phyloP scores from a whole-genome alignment of 2,888 invertebrate genomes.

The Eudemis profundana region DNA sequence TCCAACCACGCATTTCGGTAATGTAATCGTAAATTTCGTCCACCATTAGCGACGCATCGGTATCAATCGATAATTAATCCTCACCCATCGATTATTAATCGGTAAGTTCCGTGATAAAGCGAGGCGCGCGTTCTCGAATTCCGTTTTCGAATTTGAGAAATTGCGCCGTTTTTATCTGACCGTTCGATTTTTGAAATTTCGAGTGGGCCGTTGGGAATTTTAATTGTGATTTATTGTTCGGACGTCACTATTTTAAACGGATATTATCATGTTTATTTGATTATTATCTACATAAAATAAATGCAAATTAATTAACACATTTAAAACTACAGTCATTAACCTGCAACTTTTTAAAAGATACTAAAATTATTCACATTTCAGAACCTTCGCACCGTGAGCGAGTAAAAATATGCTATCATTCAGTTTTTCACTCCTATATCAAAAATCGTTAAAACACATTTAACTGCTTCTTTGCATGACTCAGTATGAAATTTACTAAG shows the following conservation, averaged over 20 bases:
- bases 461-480: no score
- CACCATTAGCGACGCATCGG: slow-evolving; percentile 59
- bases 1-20: slow-evolving; percentile 55
- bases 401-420: no score
- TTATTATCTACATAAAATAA: slow-evolving; percentile 3
- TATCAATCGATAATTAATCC: slow-evolving; percentile 68
- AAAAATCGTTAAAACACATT: no score
- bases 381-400: no score
- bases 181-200: slow-evolving; percentile 21
- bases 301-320: neutral
- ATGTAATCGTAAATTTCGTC: slow-evolving; percentile 69
- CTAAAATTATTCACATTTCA: no score
- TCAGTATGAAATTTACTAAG: no score
- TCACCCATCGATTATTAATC: slow-evolving; percentile 43
- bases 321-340: no score
- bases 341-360: no score
- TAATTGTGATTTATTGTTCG: slow-evolving; percentile 35
- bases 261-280: neutral
- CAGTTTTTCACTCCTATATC: no score
- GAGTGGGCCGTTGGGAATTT: slow-evolving; percentile 16
- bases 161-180: slow-evolving; percentile 26
- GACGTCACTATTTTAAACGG: slow-evolving; percentile 17
- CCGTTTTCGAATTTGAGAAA: slow-evolving; percentile 50
- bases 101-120: slow-evolving; percentile 27
- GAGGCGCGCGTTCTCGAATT: slow-evolving; percentile 50